Conservation (phyloP, 2,888 invertebrate species). For the Tortrix viridana region DNA sequence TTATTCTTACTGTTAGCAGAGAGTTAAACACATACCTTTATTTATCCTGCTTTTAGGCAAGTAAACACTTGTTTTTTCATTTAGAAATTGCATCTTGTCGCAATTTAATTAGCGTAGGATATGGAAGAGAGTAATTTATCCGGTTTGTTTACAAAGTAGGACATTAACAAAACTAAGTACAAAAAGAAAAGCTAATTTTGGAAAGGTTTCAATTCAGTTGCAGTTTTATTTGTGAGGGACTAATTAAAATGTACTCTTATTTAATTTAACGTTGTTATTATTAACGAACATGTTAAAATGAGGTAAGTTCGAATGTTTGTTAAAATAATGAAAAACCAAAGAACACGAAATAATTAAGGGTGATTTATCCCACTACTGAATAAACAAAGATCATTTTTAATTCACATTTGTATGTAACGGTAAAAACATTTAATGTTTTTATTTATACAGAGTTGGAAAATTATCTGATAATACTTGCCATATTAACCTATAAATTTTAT, state of each 20-base stretch:
- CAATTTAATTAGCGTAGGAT: slow-evolving; percentile 20
- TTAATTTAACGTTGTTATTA: too few species aligned
- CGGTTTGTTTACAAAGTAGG: slow-evolving; percentile 17
- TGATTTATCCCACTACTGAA: too few species aligned
- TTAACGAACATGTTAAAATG: too few species aligned
- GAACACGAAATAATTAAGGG: too few species aligned
- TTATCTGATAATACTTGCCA: too few species aligned
- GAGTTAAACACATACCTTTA: slow-evolving; percentile 15
- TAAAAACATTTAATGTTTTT: too few species aligned
- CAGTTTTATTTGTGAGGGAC: neutral
- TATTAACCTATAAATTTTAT: too few species aligned
- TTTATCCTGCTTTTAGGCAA: slow-evolving; percentile 9
- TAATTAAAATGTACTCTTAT: neutral
- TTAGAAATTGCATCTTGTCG: slow-evolving; percentile 15
- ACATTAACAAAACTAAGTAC: slow-evolving; percentile 3
- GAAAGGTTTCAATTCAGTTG: neutral
- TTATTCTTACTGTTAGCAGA: slow-evolving; percentile 8
- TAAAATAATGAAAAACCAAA: too few species aligned
- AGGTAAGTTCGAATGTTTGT: too few species aligned
- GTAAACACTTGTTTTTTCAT: slow-evolving; percentile 21
- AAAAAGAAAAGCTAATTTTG: neutral
- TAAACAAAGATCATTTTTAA: too few species aligned
- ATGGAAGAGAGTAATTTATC: slow-evolving; percentile 18
- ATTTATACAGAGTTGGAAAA: too few species aligned
- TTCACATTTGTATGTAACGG: too few species aligned